Conservation (phyloP, 1,140 invertebrate genomes). For the Ceratosolen fusciceps region DNA sequence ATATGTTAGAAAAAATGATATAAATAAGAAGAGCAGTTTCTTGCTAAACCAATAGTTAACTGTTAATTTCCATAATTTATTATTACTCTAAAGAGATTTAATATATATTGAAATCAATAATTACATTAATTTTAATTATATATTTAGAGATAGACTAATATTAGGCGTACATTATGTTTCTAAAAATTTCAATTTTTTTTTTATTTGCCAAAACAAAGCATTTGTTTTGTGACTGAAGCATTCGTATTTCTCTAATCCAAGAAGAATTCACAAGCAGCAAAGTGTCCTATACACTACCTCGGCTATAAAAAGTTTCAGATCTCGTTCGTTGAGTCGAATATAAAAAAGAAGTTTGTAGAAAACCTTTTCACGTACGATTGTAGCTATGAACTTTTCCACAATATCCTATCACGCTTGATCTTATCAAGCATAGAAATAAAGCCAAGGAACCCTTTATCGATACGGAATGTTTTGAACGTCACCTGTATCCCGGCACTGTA, state of each 20-base stretch:
- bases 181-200: background rate
- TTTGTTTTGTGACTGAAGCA: background rate
- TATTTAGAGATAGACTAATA: too few relatives aligned
- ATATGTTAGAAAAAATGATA: too few relatives aligned
- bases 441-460: background rate
- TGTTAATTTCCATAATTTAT: too few relatives aligned
- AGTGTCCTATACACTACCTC: background rate
- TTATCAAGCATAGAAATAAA: background rate
- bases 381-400: background rate
- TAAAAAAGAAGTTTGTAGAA: background rate
- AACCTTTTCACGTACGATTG: background rate
- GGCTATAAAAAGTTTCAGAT: background rate
- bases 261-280: background rate
- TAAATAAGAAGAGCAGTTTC: too few relatives aligned
- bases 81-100: too few relatives aligned
- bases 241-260: background rate
- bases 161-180: too few relatives aligned
- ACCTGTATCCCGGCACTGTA: background rate
- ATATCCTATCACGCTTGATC: background rate
- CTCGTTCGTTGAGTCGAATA: background rate
- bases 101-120: too few relatives aligned
- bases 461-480: background rate
- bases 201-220: background rate
- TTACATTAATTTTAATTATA: too few relatives aligned
- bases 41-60: too few relatives aligned